Evolutionary conservation across 2,888 invertebrate genomes (phyloP), one percentile per base, ranked within the genome.

Genomic region (Lagria hirta): DNA sequence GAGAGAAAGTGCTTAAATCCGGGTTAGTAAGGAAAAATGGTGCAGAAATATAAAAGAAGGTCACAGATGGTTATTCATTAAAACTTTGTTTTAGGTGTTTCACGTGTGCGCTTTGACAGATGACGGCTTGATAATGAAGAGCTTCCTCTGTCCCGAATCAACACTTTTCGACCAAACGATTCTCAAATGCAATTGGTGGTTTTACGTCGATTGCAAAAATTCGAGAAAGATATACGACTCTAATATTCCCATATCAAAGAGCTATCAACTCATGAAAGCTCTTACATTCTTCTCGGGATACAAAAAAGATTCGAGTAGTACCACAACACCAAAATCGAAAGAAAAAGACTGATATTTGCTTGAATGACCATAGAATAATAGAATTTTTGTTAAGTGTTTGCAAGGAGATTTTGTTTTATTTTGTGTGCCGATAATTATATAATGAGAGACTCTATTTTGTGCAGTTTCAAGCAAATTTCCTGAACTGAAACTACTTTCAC

Each of bases 161-260:
- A 93, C 93, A 0, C 77, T 92, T 35, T 93, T 93, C 71, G 92
- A 93, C 64, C 92, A 92, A 70, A 88, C 89, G 12, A 88, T 93
- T 50, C 77, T 93, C 3, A 91, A 91, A 66, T 93, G 93, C 71
- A 92, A 92, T 69, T 92, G 91, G 91, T 92, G 90, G 89, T 90
- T 92, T 75, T 92, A 91, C 68, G 91, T 92, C 0, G 30, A 30
- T 11, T 93, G 93, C 71, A 86, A 87, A 68, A 80, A 82, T 38
- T 88, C 90, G 12, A 82, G 80, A 57, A 81, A 80, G 51, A 74
- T 90, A 14, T 93, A 91, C 68, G 90, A 91, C 61, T 89, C 91
- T 7, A 94, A 93, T 67, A 88, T 91, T 49, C 91, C 91, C 0
- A 85, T 92, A 34, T 91, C 91, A 16, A 91, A 92, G 72, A 91